Evolutionary conservation across 2,113 vertebrate genomes (phyloP).

Genomic region (Delphinus delphis): DNA sequence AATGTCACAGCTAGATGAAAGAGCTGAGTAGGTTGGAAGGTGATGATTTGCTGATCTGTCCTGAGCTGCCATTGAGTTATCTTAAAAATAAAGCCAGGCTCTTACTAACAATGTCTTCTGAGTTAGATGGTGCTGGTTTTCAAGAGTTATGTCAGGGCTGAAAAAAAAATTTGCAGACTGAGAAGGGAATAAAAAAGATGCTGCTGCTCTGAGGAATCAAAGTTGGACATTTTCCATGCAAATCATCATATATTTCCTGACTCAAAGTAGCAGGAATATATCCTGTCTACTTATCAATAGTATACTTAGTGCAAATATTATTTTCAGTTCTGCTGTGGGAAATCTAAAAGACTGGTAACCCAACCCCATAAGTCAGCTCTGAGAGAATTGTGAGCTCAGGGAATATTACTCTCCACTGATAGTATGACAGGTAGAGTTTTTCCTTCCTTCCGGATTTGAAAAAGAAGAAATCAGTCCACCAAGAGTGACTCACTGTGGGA

Average conservation of each 20-base stretch:
- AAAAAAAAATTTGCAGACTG: neutral
- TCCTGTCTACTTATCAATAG: neutral
- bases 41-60: neutral
- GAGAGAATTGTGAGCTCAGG: neutral
- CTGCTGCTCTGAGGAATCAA: neutral
- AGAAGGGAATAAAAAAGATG: neutral
- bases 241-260: neutral
- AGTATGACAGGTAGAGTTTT: neutral
- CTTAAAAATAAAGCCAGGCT: neutral
- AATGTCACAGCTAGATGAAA: neutral
- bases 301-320: neutral
- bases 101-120: neutral
- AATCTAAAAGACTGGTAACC: neutral
- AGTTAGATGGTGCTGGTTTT: neutral
- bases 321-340: neutral
- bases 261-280: neutral
- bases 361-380: neutral
- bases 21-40: neutral
- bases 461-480: neutral
- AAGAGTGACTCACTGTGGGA: neutral
- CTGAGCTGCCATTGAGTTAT: neutral
- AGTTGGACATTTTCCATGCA: neutral
- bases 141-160: neutral
- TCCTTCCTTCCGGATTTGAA: neutral
- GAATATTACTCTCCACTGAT: neutral